These are phyloP conservation scores for Sapayoa aenigma DNA, from an alignment of 2,113 vertebrate species.

Conservation along the genomic window DNA sequence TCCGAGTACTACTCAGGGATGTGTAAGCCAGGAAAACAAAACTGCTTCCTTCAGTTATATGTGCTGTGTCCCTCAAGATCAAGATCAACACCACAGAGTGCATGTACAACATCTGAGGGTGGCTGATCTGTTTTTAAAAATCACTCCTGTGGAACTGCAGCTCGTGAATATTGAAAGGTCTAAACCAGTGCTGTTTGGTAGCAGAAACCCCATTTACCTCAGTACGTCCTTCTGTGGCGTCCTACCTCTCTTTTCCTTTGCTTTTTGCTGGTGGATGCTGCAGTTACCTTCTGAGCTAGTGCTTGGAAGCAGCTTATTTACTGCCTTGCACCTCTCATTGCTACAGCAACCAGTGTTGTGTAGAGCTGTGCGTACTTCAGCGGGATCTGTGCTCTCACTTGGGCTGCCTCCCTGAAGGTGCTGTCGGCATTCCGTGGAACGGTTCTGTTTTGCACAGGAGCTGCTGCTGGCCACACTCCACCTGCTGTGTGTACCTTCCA, in stretches of 20 bases:
- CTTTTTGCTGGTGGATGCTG: slow-evolving; percentile 13
- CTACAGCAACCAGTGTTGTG: slow-evolving; percentile 49
- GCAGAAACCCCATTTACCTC: slow-evolving; percentile 49
- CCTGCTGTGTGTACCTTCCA: slow-evolving; percentile 70
- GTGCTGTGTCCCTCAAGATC: background rate
- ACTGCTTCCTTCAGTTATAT: background rate
- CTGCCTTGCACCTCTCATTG: slow-evolving; percentile 48
- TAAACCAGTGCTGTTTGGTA: background rate
- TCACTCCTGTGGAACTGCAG: background rate
- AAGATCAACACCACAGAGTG: background rate
- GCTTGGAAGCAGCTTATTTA: slow-evolving; percentile 47
- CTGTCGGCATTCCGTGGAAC: background rate
- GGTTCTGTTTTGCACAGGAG: slow-evolving; percentile 17
- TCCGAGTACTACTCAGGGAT: background rate
- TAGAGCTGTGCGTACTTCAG: background rate
- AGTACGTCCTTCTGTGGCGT: background rate
- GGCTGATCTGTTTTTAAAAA: background rate
- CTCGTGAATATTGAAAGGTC: background rate
- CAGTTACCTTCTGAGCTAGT: background rate
- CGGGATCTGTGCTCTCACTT: background rate
- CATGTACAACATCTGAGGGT: background rate
- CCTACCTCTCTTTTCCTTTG: background rate
- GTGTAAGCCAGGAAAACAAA: background rate
- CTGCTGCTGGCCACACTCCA: slow-evolving; percentile 38
- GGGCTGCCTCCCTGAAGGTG: background rate